Percentiles rank a stretch among this genome's conserved stretches.
phyloP scores from a whole-genome alignment of 2,113 vertebrate species.

The Nesoenas mayeri region DNA sequence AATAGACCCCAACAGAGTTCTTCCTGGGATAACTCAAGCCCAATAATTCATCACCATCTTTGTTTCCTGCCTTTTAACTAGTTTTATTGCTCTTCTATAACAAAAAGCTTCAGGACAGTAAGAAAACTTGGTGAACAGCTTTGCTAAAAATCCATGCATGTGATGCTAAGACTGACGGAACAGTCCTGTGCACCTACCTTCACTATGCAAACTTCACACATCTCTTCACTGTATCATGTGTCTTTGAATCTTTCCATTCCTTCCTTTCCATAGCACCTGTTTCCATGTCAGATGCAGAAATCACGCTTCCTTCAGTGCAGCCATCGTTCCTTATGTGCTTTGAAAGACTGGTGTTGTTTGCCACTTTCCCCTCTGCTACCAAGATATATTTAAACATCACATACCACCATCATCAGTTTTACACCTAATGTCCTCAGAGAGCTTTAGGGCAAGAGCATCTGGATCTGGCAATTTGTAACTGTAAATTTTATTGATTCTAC shows the following conservation, averaged over 20 bases:
- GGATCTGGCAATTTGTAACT: neutral
- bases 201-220: neutral
- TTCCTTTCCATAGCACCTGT: neutral
- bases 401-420: neutral
- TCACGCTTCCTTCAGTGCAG: neutral
- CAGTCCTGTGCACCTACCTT: neutral
- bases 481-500: neutral
- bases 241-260: neutral
- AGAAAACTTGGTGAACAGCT: neutral
- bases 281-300: neutral
- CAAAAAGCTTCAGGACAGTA: neutral
- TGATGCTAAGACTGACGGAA: fast-evolving
- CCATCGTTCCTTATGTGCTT: fast-evolving
- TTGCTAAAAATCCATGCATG: neutral
- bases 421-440: neutral
- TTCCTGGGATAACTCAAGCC: neutral
- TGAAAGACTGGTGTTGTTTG: neutral
- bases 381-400: neutral
- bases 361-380: neutral
- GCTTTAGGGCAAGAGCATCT: neutral
- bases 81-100: neutral
- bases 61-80: neutral
- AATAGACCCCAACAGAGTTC: neutral
- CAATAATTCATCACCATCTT: neutral
- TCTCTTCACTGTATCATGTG: neutral